Conservation (phyloP, 1,140 invertebrate species). For the Ceratosolen solmsi region DNA sequence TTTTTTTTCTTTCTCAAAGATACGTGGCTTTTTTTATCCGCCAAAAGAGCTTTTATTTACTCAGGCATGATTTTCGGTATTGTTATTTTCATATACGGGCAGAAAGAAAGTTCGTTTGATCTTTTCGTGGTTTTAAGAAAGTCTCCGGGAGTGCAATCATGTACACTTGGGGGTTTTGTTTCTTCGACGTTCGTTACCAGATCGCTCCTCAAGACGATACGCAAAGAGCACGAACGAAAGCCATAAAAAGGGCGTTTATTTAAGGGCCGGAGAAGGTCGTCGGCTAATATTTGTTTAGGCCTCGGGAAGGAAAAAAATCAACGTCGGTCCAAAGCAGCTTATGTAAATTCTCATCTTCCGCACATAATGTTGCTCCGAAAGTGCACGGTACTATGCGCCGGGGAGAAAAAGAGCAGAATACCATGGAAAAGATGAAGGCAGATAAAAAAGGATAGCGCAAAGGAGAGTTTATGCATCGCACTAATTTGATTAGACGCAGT, state of each 20-base stretch:
- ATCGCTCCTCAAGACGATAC: neutral
- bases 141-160: too few relatives aligned
- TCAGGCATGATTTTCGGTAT: too few relatives aligned
- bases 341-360: constrained; percentile 61
- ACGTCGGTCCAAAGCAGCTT: constrained; percentile 57
- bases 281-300: constrained; percentile 63
- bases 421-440: neutral
- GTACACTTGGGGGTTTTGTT: too few relatives aligned
- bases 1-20: too few relatives aligned
- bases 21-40: too few relatives aligned
- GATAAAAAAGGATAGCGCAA: constrained; percentile 23
- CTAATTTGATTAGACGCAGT: constrained; percentile 47
- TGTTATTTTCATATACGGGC: too few relatives aligned
- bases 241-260: constrained; percentile 29
- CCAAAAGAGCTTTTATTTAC: too few relatives aligned
- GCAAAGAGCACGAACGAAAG: too few relatives aligned
- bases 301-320: constrained; percentile 54
- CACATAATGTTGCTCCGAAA: constrained; percentile 42
- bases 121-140: too few relatives aligned
- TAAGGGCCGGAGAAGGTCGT: constrained; percentile 57
- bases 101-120: too few relatives aligned
- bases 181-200: neutral
- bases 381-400: neutral
- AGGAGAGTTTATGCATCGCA: constrained; percentile 41
- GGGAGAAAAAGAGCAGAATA: constrained; percentile 5